phyloP scores from a whole-genome alignment of 2,113 vertebrate genomes.

The Anarrhichthys ocellatus region DNA sequence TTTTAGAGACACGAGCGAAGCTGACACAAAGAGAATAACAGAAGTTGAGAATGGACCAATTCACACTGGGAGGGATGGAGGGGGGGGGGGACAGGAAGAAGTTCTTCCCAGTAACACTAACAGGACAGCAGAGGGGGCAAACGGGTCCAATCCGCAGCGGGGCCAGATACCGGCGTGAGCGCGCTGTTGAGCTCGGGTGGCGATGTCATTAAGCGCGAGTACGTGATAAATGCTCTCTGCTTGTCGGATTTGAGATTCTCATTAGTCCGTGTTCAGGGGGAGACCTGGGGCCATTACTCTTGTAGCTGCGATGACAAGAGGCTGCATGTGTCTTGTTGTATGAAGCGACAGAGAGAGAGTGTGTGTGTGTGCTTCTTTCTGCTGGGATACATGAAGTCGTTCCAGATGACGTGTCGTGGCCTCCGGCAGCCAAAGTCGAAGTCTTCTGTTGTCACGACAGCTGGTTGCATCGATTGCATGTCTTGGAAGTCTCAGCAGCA shows the following conservation, averaged over 20 bases:
- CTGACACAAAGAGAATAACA: conserved; percentile 38
- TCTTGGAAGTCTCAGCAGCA: background rate
- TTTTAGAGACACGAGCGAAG: conserved; percentile 8
- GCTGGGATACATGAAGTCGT: conserved; percentile 13
- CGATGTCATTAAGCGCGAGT: conserved; percentile 76
- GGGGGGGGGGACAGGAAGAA: background rate
- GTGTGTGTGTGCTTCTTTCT: background rate
- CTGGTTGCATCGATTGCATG: background rate
- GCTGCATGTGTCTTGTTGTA: conserved; percentile 48
- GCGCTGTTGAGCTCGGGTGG: conserved; percentile 65
- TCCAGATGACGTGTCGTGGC: background rate
- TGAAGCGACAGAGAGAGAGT: background rate
- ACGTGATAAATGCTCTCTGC: conserved; percentile 83
- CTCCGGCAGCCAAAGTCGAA: background rate
- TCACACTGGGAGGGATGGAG: conserved; percentile 7
- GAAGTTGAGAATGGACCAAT: conserved; percentile 31
- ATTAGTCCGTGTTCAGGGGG: conserved; percentile 83
- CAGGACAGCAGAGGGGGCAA: conserved; percentile 39
- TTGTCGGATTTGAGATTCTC: conserved; percentile 84
- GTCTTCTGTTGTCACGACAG: background rate
- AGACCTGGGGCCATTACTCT: conserved; percentile 79
- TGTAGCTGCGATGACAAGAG: conserved; percentile 64
- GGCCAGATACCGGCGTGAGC: conserved; percentile 48
- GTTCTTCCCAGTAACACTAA: conserved; percentile 49
- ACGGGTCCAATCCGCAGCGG: conserved; percentile 60